Evolutionary conservation across 2,797 vertebrate genomes (phyloP).

Genomic region (Alosa sapidissima): DNA sequence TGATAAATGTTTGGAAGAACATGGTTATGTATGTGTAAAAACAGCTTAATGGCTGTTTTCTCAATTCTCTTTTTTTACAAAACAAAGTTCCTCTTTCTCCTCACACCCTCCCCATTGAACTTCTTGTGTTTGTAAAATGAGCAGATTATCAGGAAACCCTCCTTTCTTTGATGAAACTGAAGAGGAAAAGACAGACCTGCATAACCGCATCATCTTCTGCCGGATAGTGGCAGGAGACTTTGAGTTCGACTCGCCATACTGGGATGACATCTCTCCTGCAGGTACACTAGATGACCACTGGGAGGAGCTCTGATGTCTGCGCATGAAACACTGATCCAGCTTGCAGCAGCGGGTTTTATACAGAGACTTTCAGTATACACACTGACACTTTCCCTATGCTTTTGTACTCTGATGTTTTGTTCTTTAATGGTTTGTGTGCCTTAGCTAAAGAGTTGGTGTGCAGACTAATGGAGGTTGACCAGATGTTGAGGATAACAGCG

Average conservation of each 20-base stretch:
- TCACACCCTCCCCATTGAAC: neutral
- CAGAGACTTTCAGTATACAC: neutral
- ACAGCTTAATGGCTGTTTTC: neutral
- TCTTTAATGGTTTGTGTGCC: constrained; percentile 25
- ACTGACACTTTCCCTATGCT: neutral
- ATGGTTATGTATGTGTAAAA: neutral
- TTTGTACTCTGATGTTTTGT: neutral
- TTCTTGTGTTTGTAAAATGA: neutral
- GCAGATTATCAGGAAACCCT: constrained; percentile 83
- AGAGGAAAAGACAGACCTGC: constrained; percentile 82
- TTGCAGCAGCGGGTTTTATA: neutral
- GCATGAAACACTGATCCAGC: neutral
- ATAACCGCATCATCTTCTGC: constrained; percentile 87
- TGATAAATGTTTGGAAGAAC: neutral
- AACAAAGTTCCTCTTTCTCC: neutral
- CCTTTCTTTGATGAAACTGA: constrained; percentile 87
- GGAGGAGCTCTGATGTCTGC: neutral
- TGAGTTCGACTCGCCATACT: constrained; percentile 85
- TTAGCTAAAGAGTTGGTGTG: constrained; percentile 84
- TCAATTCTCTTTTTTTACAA: neutral
- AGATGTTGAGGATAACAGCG: constrained; percentile 84
- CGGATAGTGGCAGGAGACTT: constrained; percentile 86
- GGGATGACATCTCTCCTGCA: constrained; percentile 85
- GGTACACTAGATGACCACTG: constrained; percentile 63
- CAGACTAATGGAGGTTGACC: constrained; percentile 85